A percentile compares a stretch with the other conserved stretches of the same genome.
Conservation (phyloP, 2,113 vertebrate species). For the Leptodactylus fuscus region DNA sequence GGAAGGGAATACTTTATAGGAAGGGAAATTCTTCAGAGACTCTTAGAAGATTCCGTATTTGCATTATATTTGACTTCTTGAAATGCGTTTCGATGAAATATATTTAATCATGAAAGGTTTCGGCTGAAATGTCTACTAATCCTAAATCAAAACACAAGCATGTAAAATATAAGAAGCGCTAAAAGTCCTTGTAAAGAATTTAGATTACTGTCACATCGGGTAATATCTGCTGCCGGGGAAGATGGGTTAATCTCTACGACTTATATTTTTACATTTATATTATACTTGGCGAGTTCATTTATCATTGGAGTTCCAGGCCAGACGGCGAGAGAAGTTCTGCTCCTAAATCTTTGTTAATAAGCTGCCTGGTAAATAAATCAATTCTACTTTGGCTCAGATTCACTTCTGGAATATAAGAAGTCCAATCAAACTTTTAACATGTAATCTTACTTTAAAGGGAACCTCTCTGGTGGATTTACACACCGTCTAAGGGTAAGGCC, state of each 20-base stretch:
- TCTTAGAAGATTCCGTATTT: too few relatives aligned
- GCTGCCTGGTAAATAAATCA: constrained; percentile 29
- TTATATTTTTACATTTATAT: constrained; percentile 26
- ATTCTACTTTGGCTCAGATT: constrained; percentile 6
- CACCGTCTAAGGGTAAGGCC: too few relatives aligned
- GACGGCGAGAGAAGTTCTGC: constrained; percentile 8
- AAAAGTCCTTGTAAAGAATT: neutral
- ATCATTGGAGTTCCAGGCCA: constrained; percentile 12
- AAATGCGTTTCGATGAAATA: neutral
- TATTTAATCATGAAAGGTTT: constrained; percentile 6
- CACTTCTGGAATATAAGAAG: constrained; percentile 4
- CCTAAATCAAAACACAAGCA: constrained; percentile 12
- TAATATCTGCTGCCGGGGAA: neutral
- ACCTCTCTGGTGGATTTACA: too few relatives aligned
- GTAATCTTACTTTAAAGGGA: too few relatives aligned
- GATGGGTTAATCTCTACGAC: constrained; percentile 6
- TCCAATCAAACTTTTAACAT: constrained; percentile 11
- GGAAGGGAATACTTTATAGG: too few relatives aligned
- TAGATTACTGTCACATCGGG: constrained; percentile 17
- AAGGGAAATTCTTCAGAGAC: too few relatives aligned
- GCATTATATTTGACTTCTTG: constrained; percentile 15
- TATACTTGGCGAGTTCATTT: constrained; percentile 24
- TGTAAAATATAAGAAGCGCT: neutral
- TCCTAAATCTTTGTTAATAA: constrained; percentile 32
- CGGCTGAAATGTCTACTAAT: neutral